Percentiles rank a stretch among this genome's conserved stretches.
Conservation (phyloP, 2,888 invertebrate species). For the Andrena chrysosceles region DNA sequence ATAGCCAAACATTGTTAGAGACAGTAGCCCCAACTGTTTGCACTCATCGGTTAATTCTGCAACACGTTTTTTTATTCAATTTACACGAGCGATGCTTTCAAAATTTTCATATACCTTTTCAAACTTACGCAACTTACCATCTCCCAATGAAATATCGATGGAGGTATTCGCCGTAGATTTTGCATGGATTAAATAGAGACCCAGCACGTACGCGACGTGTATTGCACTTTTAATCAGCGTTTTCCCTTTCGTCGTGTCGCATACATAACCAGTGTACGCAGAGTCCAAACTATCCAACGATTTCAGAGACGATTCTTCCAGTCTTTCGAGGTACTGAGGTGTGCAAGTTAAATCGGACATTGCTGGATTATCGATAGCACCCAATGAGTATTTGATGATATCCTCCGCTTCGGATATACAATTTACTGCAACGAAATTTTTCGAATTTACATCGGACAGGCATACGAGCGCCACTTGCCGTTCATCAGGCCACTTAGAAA, state of each 20-base stretch:
- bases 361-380: constrained; percentile 89
- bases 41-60: constrained; percentile 88
- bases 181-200: constrained; percentile 89
- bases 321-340: constrained; percentile 87
- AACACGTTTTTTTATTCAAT: constrained; percentile 11
- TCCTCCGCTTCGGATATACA: constrained; percentile 84
- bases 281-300: constrained; percentile 80
- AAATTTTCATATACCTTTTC: not conserved
- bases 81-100: not conserved
- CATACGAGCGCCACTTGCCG: not conserved
- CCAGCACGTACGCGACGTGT: constrained; percentile 87
- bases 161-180: constrained; percentile 92
- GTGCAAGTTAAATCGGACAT: constrained; percentile 88
- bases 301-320: constrained; percentile 85
- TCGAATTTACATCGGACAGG: not conserved
- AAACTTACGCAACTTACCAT: constrained; percentile 86
- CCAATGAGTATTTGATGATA: constrained; percentile 86
- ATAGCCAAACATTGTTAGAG: constrained; percentile 85
- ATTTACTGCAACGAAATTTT: constrained; percentile 79
- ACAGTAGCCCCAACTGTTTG: constrained; percentile 87
- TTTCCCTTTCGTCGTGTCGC: constrained; percentile 80
- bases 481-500: not conserved
- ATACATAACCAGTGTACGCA: constrained; percentile 77
- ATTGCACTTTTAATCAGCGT: constrained; percentile 85
- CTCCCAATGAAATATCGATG: constrained; percentile 89